A percentile compares a stretch with the other conserved stretches of the same genome.
Conservation (phyloP, 2,888 invertebrate species). For the Chrysolina haemoptera region DNA sequence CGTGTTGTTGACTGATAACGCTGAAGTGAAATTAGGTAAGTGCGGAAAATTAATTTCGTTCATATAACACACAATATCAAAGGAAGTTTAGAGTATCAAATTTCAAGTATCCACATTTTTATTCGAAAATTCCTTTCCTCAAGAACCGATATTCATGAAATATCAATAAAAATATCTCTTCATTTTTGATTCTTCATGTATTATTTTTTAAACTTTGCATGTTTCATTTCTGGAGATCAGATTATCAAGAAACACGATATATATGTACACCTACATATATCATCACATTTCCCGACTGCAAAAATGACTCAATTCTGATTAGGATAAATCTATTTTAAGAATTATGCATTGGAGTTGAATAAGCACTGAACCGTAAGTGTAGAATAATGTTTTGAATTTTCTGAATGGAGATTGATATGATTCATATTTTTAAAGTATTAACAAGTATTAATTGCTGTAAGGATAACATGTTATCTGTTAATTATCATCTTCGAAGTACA, state of each 20-base stretch:
- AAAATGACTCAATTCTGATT: slow-evolving; percentile 14
- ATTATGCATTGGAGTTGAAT: background rate
- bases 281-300: background rate
- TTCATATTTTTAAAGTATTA: background rate
- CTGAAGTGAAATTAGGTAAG: slow-evolving; percentile 97
- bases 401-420: background rate
- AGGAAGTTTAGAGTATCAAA: no score
- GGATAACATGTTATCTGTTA: background rate
- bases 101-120: no score
- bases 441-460: background rate
- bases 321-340: slow-evolving; percentile 21
- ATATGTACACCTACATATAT: background rate
- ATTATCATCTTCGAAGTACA: background rate
- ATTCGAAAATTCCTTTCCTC: no score
- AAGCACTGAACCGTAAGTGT: background rate
- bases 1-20: slow-evolving; percentile 98
- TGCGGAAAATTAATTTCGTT: slow-evolving; percentile 11
- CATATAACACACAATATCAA: background rate
- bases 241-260: no score
- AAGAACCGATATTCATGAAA: no score
- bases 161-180: no score
- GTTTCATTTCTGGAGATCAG: background rate
- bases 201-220: no score
- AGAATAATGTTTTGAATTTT: background rate
- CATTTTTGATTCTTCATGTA: no score